Percentiles rank a stretch among this genome's conserved stretches.
phyloP scores from a whole-genome alignment of 2,113 vertebrate species.

The Saccopteryx bilineata region DNA sequence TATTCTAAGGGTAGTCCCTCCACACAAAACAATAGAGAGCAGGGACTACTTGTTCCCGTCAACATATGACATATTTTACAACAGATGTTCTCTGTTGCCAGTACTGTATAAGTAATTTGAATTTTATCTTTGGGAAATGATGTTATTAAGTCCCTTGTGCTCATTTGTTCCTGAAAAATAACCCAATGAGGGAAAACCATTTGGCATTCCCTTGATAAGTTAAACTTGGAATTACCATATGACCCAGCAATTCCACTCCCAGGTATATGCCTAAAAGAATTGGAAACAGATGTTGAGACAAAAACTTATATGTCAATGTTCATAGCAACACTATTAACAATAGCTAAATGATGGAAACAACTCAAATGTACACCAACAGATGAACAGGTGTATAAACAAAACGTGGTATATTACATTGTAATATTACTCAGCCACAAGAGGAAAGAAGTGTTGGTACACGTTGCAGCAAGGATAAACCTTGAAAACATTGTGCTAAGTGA shows the following conservation, averaged over 20 bases:
- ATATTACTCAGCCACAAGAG: slow-evolving; percentile 8
- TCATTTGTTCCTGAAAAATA: slow-evolving; percentile 68
- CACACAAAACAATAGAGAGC: not conserved
- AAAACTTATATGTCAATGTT: not conserved
- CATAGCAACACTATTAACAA: not conserved
- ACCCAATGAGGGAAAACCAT: slow-evolving; percentile 24
- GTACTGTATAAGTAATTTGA: slow-evolving; percentile 34
- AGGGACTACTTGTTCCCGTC: not conserved
- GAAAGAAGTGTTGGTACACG: not conserved
- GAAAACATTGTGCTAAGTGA: not conserved
- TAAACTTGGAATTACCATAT: slow-evolving; percentile 55
- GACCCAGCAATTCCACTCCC: slow-evolving; percentile 19
- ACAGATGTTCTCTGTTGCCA: slow-evolving; percentile 49
- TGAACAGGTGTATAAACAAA: slow-evolving; percentile 12
- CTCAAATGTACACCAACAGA: not conserved
- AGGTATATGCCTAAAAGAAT: not conserved
- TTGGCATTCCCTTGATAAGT: slow-evolving; percentile 7
- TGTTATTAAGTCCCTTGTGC: slow-evolving; percentile 55
- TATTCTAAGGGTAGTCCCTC: not conserved
- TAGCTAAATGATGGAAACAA: not conserved
- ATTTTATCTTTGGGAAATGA: slow-evolving; percentile 49
- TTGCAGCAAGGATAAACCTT: not conserved
- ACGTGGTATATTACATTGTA: not conserved
- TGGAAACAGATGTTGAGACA: slow-evolving; percentile 35
- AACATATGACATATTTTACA: slow-evolving; percentile 9